A percentile compares a stretch with the other conserved stretches of the same genome.
Conservation (phyloP, 2,113 vertebrate species). For the Oceanites oceanicus region DNA sequence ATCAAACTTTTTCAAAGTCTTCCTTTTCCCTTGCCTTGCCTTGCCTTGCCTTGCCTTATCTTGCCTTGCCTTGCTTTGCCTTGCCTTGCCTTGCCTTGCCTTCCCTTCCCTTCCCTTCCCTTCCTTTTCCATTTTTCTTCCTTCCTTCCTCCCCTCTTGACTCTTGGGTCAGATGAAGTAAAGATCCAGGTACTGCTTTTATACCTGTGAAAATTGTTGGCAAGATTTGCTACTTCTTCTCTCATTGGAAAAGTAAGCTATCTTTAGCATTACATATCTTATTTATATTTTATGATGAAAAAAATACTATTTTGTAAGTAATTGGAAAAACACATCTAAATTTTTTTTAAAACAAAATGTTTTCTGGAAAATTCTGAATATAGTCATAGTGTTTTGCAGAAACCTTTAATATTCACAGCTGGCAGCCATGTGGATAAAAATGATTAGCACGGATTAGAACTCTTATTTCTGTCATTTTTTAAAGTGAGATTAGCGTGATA, state of each 20-base stretch:
- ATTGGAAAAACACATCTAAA: background rate
- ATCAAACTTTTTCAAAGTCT: too few species aligned
- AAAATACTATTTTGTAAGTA: background rate
- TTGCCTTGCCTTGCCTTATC: rapidly evolving
- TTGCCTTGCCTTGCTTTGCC: background rate
- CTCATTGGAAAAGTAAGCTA: background rate
- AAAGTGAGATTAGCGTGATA: background rate
- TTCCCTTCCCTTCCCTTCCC: rapidly evolving
- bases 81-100: too few species aligned
- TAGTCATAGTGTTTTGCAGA: background rate
- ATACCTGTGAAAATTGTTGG: background rate
- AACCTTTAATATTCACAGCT: background rate
- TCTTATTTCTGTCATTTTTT: background rate
- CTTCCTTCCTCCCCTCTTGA: background rate
- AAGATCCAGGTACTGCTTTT: background rate
- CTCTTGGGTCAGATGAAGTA: background rate
- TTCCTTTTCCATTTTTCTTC: background rate
- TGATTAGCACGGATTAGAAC: background rate
- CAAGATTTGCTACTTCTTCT: background rate
- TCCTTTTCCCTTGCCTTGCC: background rate
- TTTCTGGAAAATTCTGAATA: background rate
- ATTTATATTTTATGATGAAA: background rate
- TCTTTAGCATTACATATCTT: background rate
- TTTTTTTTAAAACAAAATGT: background rate
- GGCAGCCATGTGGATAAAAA: background rate